These are phyloP conservation scores for Raphicerus campestris DNA, from an alignment of 2,113 vertebrate species.

Conservation along the genomic window DNA sequence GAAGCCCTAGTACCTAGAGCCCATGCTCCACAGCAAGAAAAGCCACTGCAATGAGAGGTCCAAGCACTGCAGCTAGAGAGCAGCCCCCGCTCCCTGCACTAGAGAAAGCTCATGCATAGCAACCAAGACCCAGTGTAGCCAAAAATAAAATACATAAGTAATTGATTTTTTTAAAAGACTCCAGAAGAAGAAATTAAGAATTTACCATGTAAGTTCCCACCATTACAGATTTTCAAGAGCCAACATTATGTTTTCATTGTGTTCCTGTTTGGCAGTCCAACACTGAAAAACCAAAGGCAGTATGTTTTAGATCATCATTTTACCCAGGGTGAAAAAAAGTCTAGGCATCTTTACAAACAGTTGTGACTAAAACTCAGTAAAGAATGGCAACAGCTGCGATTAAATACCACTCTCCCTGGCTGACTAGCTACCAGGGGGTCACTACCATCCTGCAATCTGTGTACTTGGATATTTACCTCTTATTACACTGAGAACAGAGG, in stretches of 20 bases:
- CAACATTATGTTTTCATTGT: not conserved
- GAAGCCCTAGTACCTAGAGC: not conserved
- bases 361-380: not conserved
- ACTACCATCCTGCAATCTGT: not conserved
- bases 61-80: not conserved
- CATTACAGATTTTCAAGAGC: not conserved
- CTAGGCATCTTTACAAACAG: not conserved
- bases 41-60: not conserved
- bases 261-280: not conserved
- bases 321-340: not conserved
- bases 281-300: constrained; percentile 10
- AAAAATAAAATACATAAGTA: not conserved
- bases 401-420: not conserved
- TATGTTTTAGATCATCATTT: not conserved
- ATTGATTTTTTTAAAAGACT: not conserved
- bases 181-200: constrained; percentile 6
- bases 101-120: not conserved
- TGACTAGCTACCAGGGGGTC: not conserved
- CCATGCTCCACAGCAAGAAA: not conserved
- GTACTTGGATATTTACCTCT: not conserved
- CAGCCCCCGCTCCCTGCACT: not conserved
- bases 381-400: not conserved
- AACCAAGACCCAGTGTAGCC: not conserved
- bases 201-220: not conserved
- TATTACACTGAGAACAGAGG: not conserved